A percentile compares a stretch with the other conserved stretches of the same genome.
Conservation (phyloP, 1,140 invertebrate genomes). For the Condylostylus longicornis region DNA sequence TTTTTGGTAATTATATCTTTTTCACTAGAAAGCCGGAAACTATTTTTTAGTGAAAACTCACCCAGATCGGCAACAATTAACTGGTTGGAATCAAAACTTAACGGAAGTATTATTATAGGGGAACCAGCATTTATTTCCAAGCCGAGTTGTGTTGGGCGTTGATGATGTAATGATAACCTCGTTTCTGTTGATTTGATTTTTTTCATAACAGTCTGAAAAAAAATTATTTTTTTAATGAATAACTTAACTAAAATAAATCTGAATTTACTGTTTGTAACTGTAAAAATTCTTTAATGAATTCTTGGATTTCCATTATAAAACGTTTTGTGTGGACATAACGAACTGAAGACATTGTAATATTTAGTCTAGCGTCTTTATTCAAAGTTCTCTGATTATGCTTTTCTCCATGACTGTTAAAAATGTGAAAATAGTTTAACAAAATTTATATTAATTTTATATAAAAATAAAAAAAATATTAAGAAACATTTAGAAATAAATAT, state of each 20-base stretch:
- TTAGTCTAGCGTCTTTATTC: constrained; percentile 54
- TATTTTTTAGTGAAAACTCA: constrained; percentile 63
- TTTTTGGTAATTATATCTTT: constrained; percentile 39
- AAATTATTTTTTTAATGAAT: background rate
- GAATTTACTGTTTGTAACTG: constrained; percentile 53
- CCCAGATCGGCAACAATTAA: constrained; percentile 71
- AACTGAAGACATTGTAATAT: constrained; percentile 70
- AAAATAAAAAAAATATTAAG: constrained; percentile 4
- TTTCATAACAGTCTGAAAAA: constrained; percentile 23
- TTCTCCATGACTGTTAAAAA: constrained; percentile 5
- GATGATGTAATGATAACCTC: constrained; percentile 7
- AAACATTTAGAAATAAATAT: constrained; percentile 2
- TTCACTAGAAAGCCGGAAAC: constrained; percentile 46
- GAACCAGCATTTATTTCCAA: constrained; percentile 38
- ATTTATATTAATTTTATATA: constrained; percentile 1
- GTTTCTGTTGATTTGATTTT: constrained; percentile 19
- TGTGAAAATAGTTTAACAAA: constrained; percentile 7
- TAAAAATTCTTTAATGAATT: constrained; percentile 75
- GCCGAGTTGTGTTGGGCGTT: constrained; percentile 20
- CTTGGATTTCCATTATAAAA: constrained; percentile 74
- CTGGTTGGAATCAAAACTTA: constrained; percentile 62
- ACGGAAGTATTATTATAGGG: constrained; percentile 75
- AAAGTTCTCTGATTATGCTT: constrained; percentile 7
- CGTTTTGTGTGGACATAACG: constrained; percentile 90
- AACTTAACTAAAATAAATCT: background rate